phyloP scores from a whole-genome alignment of 2,797 vertebrate species.

The Pteronotus mesoamericanus region DNA sequence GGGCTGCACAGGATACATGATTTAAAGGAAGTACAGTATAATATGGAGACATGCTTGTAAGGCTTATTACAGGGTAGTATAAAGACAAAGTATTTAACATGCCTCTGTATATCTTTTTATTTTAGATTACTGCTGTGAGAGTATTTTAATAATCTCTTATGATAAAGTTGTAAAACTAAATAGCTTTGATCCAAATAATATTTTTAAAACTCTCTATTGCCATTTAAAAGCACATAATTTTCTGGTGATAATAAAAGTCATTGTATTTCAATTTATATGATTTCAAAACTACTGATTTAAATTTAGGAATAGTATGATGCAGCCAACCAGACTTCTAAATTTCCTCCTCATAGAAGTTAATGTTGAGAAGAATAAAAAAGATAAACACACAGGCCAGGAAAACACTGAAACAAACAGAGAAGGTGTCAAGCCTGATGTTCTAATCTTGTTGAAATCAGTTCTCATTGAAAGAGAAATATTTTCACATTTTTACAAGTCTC shows the following conservation, averaged over 20 bases:
- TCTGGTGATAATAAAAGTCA: background rate
- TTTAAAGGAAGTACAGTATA: background rate
- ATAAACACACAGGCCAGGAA: background rate
- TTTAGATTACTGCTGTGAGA: background rate
- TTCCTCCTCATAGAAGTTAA: background rate
- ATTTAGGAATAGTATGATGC: rapidly evolving
- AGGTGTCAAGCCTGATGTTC: background rate
- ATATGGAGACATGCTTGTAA: background rate
- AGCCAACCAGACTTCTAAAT: background rate
- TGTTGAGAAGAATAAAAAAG: background rate
- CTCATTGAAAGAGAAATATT: background rate
- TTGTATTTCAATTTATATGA: background rate
- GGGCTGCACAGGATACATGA: background rate
- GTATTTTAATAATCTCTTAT: background rate
- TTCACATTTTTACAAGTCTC: background rate
- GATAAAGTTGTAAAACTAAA: background rate
- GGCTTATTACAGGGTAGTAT: background rate
- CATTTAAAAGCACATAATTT: background rate
- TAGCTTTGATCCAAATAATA: background rate
- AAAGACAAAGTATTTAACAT: background rate
- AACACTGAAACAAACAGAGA: background rate
- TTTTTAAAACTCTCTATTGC: background rate
- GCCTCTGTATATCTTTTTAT: background rate
- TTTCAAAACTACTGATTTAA: background rate
- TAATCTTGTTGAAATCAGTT: background rate